Evolutionary conservation across 2,888 invertebrate species (phyloP), one percentile per base, ranked within the genome.

Genomic region (Ormyrus thymus): DNA sequence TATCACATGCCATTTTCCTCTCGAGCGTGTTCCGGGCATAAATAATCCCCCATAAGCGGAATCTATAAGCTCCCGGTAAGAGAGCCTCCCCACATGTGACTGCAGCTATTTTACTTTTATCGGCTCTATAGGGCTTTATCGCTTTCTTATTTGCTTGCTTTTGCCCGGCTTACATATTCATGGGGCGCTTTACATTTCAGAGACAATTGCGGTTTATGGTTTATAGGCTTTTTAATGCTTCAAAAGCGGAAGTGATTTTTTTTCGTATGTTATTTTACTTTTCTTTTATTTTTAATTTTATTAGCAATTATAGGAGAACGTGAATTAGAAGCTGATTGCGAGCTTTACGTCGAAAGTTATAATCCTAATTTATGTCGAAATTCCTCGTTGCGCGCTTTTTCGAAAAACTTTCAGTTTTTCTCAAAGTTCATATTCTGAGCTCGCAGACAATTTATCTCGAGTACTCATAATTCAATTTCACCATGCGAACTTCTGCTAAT

Each of bases 11-110:
- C 84, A 82, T 84, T 86, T 84, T 78, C 85, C 85, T 84, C 84
- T 84, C 80, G 80, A 84, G 83, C 82, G 78, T 84, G 83, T 84
- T 84, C 84, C 84, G 83, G 81, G 82, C 86, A 87, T 88, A 86
- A 87, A 88, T 88, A 88, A 86, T 83, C 84, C 73, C 83, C 86
- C 84, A 87, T 88, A 87, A 88, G 87, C 84, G 79, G 83, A 84
- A 86, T 86, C 86, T 86, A 86, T 86, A 81, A 81, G 53, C 68
- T 74, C 51, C 56, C 15, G n/a, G 43, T 10, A 15, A 65, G 48
- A 13, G 50, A 65, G 13, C 45, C 7, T 11, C 13, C 29, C 7
- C 68, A 48, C 76, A 65, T 58, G 11, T 65, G 59, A 56, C 43
- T 10, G 8, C 10, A 11, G 48, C n/a, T 64, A 73, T 65, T 64